Percentiles rank a stretch among this genome's conserved stretches.
These are phyloP conservation scores for Octodonta nipae DNA, from an alignment of 2,888 invertebrate species.

Conservation along the genomic window DNA sequence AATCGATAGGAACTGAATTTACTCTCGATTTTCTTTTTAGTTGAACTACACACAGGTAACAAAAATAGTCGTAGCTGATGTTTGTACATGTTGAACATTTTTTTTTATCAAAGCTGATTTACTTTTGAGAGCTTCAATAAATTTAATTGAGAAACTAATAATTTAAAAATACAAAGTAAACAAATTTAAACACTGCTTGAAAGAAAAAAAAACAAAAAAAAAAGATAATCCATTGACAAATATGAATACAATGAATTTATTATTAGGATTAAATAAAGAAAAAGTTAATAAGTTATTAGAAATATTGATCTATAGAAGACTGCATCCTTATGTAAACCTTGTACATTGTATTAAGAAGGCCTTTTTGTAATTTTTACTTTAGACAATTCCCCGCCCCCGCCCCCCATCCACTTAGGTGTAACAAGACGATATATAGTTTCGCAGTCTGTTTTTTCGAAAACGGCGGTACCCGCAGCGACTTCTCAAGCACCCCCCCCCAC, in stretches of 20 bases:
- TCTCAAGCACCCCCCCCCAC: conserved; percentile 5
- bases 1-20: too few relatives aligned
- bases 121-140: conserved; percentile 28
- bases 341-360: conserved; percentile 25
- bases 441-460: too few relatives aligned
- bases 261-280: conserved; percentile 34
- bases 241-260: conserved; percentile 39
- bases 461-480: conserved; percentile 33
- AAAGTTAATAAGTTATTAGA: conserved; percentile 33
- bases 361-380: conserved; percentile 28
- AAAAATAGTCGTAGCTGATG: conserved; percentile 29
- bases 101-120: conserved; percentile 25
- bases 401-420: too few relatives aligned
- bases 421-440: too few relatives aligned
- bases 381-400: too few relatives aligned
- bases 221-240: conserved; percentile 38
- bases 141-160: too few relatives aligned
- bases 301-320: conserved; percentile 35
- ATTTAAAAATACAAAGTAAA: conserved; percentile 18
- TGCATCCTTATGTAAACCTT: conserved; percentile 34
- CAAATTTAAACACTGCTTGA: conserved; percentile 28
- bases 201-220: conserved; percentile 26
- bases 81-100: conserved; percentile 27
- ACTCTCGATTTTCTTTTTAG: too few relatives aligned
- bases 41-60: conserved; percentile 18